phyloP scores from a whole-genome alignment of 2,797 vertebrate genomes.

The Pyrocephalus nanus region DNA sequence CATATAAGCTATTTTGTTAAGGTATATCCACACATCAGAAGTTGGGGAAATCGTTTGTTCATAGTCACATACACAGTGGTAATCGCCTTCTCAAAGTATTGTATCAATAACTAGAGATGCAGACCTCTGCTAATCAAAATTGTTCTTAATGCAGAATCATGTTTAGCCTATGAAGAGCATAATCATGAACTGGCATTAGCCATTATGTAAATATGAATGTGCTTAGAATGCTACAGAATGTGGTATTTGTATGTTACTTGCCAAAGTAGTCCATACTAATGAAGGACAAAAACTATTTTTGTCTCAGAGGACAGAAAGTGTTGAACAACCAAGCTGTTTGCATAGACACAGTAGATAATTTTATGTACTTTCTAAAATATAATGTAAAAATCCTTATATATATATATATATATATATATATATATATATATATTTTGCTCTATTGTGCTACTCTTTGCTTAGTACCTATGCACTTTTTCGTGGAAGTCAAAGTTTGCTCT shows the following conservation, averaged over 20 bases:
- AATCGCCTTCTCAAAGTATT: background rate
- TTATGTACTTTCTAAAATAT: background rate
- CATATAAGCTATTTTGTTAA: background rate
- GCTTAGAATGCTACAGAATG: constrained; percentile 14
- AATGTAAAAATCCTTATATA: background rate
- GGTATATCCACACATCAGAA: background rate
- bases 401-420: background rate
- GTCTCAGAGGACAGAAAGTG: background rate
- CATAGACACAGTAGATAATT: background rate
- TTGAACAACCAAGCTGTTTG: background rate
- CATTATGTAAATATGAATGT: constrained; percentile 35
- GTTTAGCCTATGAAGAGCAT: constrained; percentile 35
- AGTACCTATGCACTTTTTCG: background rate
- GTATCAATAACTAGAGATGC: background rate
- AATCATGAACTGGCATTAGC: constrained; percentile 31
- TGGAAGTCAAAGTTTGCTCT: background rate
- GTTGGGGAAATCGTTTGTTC: background rate
- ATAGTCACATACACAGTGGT: background rate
- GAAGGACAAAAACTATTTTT: constrained; percentile 23
- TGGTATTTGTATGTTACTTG: constrained; percentile 32
- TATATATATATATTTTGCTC: background rate
- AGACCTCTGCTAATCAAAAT: constrained; percentile 26
- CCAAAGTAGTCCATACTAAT: constrained; percentile 28
- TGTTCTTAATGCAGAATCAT: background rate
- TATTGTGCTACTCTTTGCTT: background rate